phyloP scores from a whole-genome alignment of 2,797 vertebrate species.

The Helostoma temminkii region DNA sequence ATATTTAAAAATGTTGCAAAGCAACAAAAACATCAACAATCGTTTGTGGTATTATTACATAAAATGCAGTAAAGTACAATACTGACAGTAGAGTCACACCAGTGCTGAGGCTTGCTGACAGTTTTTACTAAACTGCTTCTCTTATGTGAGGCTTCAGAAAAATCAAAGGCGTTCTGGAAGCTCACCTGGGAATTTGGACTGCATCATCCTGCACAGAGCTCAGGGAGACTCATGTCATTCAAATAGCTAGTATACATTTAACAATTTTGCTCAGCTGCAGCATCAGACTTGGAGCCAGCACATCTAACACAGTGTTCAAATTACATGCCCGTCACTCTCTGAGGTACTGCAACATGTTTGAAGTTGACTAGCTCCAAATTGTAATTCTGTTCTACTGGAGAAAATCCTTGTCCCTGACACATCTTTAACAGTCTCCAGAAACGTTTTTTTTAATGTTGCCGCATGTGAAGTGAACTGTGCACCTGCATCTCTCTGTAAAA shows the following conservation, averaged over 20 bases:
- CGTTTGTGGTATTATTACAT: not conserved
- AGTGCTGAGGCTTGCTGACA: not conserved
- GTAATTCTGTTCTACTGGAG: slow-evolving; percentile 65
- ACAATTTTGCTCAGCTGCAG: slow-evolving; percentile 56
- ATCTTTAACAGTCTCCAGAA: slow-evolving; percentile 61
- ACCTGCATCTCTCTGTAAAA: slow-evolving; percentile 34
- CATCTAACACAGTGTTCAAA: slow-evolving; percentile 64
- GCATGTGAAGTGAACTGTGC: slow-evolving; percentile 37
- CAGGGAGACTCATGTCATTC: slow-evolving; percentile 49
- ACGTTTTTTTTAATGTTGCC: slow-evolving; percentile 52
- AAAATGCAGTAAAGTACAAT: not conserved
- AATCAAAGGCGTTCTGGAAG: slow-evolving; percentile 44
- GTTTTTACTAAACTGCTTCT: slow-evolving; percentile 6
- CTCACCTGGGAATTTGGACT: slow-evolving; percentile 47
- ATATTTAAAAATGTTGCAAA: no score
- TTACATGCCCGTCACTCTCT: slow-evolving; percentile 66
- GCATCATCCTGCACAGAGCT: slow-evolving; percentile 42
- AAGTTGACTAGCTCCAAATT: slow-evolving; percentile 67
- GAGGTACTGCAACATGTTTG: slow-evolving; percentile 65
- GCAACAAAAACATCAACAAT: no score
- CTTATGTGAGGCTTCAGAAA: slow-evolving; percentile 17
- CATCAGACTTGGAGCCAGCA: slow-evolving; percentile 49
- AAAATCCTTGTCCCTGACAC: slow-evolving; percentile 70
- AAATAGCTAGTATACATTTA: slow-evolving; percentile 60
- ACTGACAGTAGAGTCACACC: slow-evolving; percentile 10